These are phyloP conservation scores for Leptosomus discolor DNA, from an alignment of 2,113 vertebrate genomes.

Conservation along the genomic window DNA sequence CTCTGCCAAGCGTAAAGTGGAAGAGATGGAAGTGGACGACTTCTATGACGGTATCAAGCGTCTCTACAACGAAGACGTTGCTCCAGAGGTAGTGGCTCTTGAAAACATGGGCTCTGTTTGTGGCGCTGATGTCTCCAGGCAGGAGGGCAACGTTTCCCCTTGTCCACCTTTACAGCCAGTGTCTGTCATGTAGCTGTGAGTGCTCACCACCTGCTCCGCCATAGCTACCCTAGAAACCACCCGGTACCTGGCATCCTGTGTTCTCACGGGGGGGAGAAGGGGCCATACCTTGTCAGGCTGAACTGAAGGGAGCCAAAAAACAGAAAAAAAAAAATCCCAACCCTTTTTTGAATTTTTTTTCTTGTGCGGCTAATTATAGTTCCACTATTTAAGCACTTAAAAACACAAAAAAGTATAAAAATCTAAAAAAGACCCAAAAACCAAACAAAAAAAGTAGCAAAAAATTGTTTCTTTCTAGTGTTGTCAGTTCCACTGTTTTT, in stretches of 20 bases:
- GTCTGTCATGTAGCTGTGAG: constrained; percentile 77
- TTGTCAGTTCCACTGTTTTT: constrained; percentile 66
- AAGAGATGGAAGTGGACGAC: constrained; percentile 96
- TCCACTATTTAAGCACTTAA: constrained; percentile 78
- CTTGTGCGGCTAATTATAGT: constrained; percentile 76
- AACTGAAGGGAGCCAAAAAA: constrained; percentile 77
- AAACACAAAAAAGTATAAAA: constrained; percentile 71
- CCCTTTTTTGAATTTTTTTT: constrained; percentile 8
- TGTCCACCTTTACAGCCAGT: constrained; percentile 93
- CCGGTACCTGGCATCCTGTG: not conserved
- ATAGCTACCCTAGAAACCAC: not conserved
- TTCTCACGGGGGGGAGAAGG: not conserved
- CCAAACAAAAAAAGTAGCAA: constrained; percentile 71
- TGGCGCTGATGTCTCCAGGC: constrained; percentile 70
- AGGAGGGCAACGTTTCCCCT: constrained; percentile 81
- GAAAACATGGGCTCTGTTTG: constrained; percentile 71
- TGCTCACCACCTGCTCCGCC: not conserved
- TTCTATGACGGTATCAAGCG: constrained; percentile 96
- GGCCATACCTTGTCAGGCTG: constrained; percentile 73
- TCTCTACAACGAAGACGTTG: constrained; percentile 90
- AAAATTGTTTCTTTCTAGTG: constrained; percentile 69
- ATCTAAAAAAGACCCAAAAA: constrained; percentile 68
- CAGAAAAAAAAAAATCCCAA: not conserved
- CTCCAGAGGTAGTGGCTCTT: constrained; percentile 70
- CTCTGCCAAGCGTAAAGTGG: constrained; percentile 94